Conservation (phyloP, 2,113 vertebrate genomes). For the Cisticola juncidis region DNA sequence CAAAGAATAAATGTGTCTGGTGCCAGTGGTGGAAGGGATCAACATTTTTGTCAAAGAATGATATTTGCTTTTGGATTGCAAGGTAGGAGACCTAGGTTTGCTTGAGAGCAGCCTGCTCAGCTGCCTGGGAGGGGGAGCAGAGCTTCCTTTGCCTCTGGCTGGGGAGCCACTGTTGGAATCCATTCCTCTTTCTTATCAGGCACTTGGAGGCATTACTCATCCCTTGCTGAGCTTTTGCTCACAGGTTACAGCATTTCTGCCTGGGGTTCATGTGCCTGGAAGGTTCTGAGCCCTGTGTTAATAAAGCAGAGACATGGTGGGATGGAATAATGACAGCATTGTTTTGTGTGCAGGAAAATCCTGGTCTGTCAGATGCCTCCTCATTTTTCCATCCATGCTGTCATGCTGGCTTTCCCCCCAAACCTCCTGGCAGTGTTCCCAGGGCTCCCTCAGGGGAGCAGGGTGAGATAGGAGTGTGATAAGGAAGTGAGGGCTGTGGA, state of each 20-base stretch:
- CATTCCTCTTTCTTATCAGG: not conserved
- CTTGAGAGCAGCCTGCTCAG: not conserved
- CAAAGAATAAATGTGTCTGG: not conserved
- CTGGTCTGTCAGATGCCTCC: not conserved
- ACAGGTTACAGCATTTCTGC: not conserved
- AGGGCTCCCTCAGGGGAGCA: fast-evolving
- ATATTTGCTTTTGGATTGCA: not conserved
- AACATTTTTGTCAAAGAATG: not conserved
- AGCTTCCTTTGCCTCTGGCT: not conserved
- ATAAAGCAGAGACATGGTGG: not conserved
- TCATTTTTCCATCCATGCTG: not conserved
- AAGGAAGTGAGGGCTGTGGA: not conserved
- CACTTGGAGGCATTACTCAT: not conserved
- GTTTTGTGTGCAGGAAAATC: not conserved
- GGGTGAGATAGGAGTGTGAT: not conserved
- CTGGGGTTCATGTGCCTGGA: not conserved
- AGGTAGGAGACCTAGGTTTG: not conserved
- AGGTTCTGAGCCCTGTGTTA: not conserved
- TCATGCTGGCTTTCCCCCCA: not conserved
- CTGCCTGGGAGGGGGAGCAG: not conserved
- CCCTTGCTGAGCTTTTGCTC: not conserved
- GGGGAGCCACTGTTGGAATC: not conserved
- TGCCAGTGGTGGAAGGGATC: not conserved
- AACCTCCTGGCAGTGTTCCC: not conserved
- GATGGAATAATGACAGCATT: not conserved